Base-by-base conservation (phyloP, 2,113 vertebrate species). In the Brachypteracias leptosomus region DNA sequence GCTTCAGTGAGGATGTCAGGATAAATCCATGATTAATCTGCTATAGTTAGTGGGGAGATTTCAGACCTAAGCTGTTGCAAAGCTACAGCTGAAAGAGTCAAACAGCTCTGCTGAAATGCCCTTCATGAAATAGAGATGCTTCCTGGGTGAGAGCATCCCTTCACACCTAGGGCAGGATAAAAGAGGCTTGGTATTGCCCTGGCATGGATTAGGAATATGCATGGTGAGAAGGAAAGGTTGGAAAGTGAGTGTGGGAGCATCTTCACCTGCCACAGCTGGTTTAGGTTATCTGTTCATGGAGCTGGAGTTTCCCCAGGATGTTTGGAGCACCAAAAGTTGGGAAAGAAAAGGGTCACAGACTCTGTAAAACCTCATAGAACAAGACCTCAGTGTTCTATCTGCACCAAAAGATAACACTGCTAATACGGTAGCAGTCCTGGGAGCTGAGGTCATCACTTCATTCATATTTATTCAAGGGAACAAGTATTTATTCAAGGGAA, bases 391-490 rank as follows among this genome's bases (percentile, higher is more conserved):
- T 31, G 79, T 87, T 63, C 25, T 15, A 16, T 38, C 22, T 88
- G 15, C n/a, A 82, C 26, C 57, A 67, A 51, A 63, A 72, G 61
- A 33, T n/a, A 61, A 7, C 19, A 36, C 14, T 44, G 26, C 62
- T 74, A 36, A 24, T 25, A 29, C 9, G 20, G 33, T 21, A 72
- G 15, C 33, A 58, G 61, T n/a, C 47, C 33, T 78, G 42, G 26
- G 26, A 91, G 16, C 35, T 44, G 44, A 79, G 61, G 28, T 51
- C 59, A 13, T 19, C 0, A 0, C 40, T 84, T 49, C 35, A 19
- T 28, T 18, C 0, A 0, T 19, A 47, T 68, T 73, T 86, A 61
- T 65, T 83, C 25, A 38, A 51, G 44, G 11, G 20, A 38, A n/a
- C n/a, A n/a, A n/a, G n/a, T 19, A 47, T 68, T 73, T 86, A 61